Percentiles rank a stretch among this genome's conserved stretches.
These are phyloP conservation scores for Macaria notata DNA, from an alignment of 2,888 invertebrate genomes.

Conservation along the genomic window DNA sequence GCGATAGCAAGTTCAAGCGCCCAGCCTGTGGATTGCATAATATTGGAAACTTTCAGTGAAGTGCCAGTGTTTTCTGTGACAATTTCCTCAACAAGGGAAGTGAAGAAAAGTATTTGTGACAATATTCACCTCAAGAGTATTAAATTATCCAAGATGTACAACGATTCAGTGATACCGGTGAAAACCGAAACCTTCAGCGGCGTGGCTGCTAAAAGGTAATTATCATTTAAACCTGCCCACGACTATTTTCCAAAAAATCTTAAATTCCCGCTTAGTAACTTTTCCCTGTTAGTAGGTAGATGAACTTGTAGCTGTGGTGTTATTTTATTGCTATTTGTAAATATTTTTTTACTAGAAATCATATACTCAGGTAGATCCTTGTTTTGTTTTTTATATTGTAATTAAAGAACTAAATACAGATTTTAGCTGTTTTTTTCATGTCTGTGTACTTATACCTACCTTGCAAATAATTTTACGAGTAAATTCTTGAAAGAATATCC, in stretches of 20 bases:
- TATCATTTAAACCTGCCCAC: slow-evolving; percentile 32
- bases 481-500: no score
- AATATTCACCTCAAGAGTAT: slow-evolving; percentile 61
- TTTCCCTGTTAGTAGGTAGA: no score
- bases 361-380: no score
- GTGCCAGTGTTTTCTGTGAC: slow-evolving; percentile 50
- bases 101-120: slow-evolving; percentile 53
- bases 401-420: no score
- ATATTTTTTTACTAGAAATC: no score
- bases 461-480: no score
- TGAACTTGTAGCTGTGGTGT: no score
- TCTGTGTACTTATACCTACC: no score
- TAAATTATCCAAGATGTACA: slow-evolving; percentile 66
- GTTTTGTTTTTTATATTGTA: no score
- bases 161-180: slow-evolving; percentile 71
- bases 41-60: slow-evolving; percentile 45
- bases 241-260: background rate
- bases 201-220: slow-evolving; percentile 74
- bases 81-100: slow-evolving; percentile 51
- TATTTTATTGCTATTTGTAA: no score
- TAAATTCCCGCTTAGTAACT: background rate
- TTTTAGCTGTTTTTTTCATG: no score
- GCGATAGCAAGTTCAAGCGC: slow-evolving; percentile 40
- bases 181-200: slow-evolving; percentile 75
- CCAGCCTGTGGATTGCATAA: slow-evolving; percentile 48